Conservation (phyloP, 2,888 invertebrate species). For the Julus scanicus region DNA sequence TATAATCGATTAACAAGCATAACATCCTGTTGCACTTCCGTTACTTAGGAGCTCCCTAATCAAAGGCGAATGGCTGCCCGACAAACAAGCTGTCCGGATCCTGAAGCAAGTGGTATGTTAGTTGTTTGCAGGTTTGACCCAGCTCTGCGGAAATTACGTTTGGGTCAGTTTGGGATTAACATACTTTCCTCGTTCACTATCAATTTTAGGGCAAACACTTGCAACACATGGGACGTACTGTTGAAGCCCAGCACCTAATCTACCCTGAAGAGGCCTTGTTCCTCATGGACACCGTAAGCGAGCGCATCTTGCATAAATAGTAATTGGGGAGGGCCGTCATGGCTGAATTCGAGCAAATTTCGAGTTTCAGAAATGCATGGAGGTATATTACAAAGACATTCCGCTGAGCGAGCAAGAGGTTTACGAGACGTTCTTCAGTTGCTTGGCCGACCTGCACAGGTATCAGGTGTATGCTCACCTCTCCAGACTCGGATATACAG, state of each 20-base stretch:
- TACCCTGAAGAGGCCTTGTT: slow-evolving; percentile 57
- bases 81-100: neutral
- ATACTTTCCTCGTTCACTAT: too few species aligned
- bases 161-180: too few species aligned
- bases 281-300: slow-evolving; percentile 55
- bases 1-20: too few species aligned
- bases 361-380: slow-evolving; percentile 49
- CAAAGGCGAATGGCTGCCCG: neutral
- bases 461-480: slow-evolving; percentile 53
- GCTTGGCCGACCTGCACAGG: neutral
- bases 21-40: too few species aligned
- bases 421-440: neutral
- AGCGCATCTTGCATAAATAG: neutral
- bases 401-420: slow-evolving; percentile 52
- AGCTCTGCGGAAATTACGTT: too few species aligned
- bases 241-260: slow-evolving; percentile 7
- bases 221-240: slow-evolving; percentile 50
- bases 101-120: neutral
- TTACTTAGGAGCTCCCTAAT: slow-evolving; percentile 41
- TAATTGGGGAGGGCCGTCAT: too few species aligned
- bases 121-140: too few species aligned
- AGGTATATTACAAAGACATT: slow-evolving; percentile 27
- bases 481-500: slow-evolving; percentile 48
- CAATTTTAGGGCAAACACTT: slow-evolving; percentile 54
- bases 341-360: neutral